These are phyloP conservation scores for Ectropis crepuscularia DNA, from an alignment of 2,888 invertebrate genomes.

Conservation along the genomic window DNA sequence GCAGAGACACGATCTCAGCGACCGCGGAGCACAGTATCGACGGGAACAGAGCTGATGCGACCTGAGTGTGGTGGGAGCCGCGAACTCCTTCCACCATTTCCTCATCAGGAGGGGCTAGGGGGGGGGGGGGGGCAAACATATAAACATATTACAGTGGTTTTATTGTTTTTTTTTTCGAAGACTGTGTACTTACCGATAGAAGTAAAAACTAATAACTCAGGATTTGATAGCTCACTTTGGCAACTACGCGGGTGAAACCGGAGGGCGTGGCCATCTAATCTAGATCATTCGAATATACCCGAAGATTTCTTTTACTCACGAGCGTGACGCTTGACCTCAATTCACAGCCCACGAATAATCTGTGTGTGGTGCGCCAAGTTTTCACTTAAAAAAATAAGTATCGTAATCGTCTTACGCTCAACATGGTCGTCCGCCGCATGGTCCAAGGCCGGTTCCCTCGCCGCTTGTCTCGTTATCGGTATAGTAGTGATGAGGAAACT, in stretches of 20 bases:
- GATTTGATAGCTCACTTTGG: too few species aligned
- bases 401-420: constrained; percentile 86
- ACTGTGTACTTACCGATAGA: too few species aligned
- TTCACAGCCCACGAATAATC: too few species aligned
- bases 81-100: constrained; percentile 89
- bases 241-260: too few species aligned
- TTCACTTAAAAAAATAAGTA: neutral
- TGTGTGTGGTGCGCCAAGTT: too few species aligned
- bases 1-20: constrained; percentile 95
- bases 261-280: too few species aligned
- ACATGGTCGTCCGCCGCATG: constrained; percentile 94
- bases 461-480: constrained; percentile 97
- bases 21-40: constrained; percentile 98
- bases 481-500: constrained; percentile 98
- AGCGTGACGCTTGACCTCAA: too few species aligned
- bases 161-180: neutral
- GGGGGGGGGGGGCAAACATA: too few species aligned
- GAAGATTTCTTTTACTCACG: too few species aligned
- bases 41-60: constrained; percentile 97
- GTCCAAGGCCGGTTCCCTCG: constrained; percentile 96
- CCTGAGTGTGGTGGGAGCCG: constrained; percentile 93
- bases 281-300: too few species aligned
- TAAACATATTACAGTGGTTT: neutral
- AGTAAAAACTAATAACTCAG: too few species aligned
- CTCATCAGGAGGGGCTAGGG: constrained; percentile 78